phyloP scores from a whole-genome alignment of 1,140 invertebrate species.

The Cydia amplana region DNA sequence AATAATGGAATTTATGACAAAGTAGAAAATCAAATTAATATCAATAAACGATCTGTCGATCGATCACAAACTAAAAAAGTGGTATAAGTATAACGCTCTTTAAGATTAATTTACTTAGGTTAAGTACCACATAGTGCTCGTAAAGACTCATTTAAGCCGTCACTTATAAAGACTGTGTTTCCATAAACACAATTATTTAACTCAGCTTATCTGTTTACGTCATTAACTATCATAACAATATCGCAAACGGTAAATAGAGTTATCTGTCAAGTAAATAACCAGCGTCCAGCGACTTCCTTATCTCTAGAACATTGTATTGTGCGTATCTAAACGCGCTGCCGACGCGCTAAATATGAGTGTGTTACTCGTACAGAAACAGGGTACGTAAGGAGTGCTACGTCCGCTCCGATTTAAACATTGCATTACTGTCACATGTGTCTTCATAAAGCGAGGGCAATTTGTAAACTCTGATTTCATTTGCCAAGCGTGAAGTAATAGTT shows the following conservation, averaged over 20 bases:
- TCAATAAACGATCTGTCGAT: too few relatives aligned
- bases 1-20: too few relatives aligned
- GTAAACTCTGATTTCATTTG: background rate
- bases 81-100: too few relatives aligned
- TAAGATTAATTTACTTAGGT: too few relatives aligned
- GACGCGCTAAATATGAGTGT: slow-evolving; percentile 31
- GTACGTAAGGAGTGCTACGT: slow-evolving; percentile 1
- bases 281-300: slow-evolving; percentile 28
- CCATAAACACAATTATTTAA: background rate
- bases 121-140: too few relatives aligned
- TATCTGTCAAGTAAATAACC: slow-evolving; percentile 28
- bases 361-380: slow-evolving; percentile 18
- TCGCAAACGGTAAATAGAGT: slow-evolving; percentile 23
- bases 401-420: slow-evolving; percentile 22
- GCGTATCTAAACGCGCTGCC: slow-evolving; percentile 25
- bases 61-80: too few relatives aligned
- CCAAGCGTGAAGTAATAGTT: background rate
- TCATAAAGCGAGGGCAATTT: slow-evolving; percentile 12
- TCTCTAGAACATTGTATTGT: slow-evolving; percentile 17
- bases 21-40: too few relatives aligned
- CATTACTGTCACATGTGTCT: slow-evolving; percentile 23
- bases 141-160: background rate
- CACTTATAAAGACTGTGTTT: background rate
- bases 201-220: slow-evolving; percentile 10
- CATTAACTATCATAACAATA: slow-evolving; percentile 22